These are phyloP conservation scores for Bursaphelenchus mucronatus DNA, from an alignment of 1,140 invertebrate genomes.

Conservation along the genomic window DNA sequence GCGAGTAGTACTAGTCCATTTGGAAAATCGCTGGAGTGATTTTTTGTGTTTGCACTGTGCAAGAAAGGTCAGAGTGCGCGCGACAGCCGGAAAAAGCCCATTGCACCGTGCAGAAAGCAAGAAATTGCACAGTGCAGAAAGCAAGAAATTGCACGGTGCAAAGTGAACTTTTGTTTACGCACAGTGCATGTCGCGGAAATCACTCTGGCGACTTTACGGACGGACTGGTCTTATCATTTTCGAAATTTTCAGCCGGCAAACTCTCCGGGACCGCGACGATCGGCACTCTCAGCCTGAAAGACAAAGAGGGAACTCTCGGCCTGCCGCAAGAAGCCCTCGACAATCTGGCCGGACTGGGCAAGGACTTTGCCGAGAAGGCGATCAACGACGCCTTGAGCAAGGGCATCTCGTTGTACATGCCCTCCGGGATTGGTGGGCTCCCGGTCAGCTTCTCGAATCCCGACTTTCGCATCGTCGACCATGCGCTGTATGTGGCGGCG, in stretches of 20 bases:
- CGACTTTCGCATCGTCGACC: slow-evolving; percentile 41
- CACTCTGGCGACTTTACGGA: no score
- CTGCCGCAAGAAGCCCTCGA: slow-evolving; percentile 51
- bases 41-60: no score
- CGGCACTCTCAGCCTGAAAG: slow-evolving; percentile 37
- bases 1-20: no score
- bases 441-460: slow-evolving; percentile 43
- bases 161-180: no score
- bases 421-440: slow-evolving; percentile 27
- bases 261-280: slow-evolving; percentile 34
- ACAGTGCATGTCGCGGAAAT: no score
- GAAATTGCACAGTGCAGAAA: no score
- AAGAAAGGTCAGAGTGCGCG: no score
- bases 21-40: no score
- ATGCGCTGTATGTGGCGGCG: slow-evolving; percentile 44
- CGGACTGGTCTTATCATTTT: no score
- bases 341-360: slow-evolving; percentile 49
- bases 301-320: slow-evolving; percentile 40
- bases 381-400: slow-evolving; percentile 5
- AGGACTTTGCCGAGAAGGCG: slow-evolving; percentile 45
- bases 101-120: no score
- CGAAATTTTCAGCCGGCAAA: slow-evolving; percentile 2
- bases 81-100: no score
- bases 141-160: no score
- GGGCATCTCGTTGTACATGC: slow-evolving; percentile 32